A percentile compares a stretch with the other conserved stretches of the same genome.
Evolutionary conservation across 2,888 invertebrate species (phyloP).

Genomic region (Erannis defoliaria): DNA sequence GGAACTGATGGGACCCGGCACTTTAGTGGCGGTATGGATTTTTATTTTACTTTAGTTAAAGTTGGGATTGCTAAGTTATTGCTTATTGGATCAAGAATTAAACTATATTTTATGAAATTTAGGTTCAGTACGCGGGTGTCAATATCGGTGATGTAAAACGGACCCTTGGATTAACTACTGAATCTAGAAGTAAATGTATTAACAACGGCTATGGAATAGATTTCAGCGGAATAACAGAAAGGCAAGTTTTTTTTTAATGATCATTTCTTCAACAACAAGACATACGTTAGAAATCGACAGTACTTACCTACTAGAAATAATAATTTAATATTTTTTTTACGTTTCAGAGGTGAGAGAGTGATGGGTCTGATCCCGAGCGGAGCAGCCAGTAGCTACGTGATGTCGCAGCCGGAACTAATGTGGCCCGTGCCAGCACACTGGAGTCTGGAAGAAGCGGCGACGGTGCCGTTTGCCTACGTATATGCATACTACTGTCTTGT

Average conservation of each 20-base stretch:
- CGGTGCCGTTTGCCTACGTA: constrained; percentile 91
- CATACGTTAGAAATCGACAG: no score
- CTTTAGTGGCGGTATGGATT: constrained; percentile 55
- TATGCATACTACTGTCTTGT: constrained; percentile 72
- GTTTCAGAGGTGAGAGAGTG: constrained; percentile 81
- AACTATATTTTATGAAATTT: constrained; percentile 41
- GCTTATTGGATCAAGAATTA: constrained; percentile 26
- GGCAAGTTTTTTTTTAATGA: constrained; percentile 45
- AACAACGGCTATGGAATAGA: constrained; percentile 61
- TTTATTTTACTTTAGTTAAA: no score
- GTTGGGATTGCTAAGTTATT: not conserved
- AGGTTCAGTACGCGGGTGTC: constrained; percentile 57
- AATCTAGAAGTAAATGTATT: constrained; percentile 14
- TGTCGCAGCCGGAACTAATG: constrained; percentile 75
- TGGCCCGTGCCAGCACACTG: constrained; percentile 89
- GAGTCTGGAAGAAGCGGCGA: constrained; percentile 89
- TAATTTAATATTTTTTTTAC: not conserved
- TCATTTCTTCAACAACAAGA: no score
- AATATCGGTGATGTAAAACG: constrained; percentile 52
- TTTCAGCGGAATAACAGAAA: constrained; percentile 65
- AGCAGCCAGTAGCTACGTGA: constrained; percentile 85
- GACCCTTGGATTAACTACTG: constrained; percentile 48
- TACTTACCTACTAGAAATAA: no score
- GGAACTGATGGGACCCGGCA: constrained; percentile 41
- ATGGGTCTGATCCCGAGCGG: constrained; percentile 88